These are phyloP conservation scores for Acrossocheilus fasciatus DNA, from an alignment of 2,797 vertebrate species.

Conservation along the genomic window DNA sequence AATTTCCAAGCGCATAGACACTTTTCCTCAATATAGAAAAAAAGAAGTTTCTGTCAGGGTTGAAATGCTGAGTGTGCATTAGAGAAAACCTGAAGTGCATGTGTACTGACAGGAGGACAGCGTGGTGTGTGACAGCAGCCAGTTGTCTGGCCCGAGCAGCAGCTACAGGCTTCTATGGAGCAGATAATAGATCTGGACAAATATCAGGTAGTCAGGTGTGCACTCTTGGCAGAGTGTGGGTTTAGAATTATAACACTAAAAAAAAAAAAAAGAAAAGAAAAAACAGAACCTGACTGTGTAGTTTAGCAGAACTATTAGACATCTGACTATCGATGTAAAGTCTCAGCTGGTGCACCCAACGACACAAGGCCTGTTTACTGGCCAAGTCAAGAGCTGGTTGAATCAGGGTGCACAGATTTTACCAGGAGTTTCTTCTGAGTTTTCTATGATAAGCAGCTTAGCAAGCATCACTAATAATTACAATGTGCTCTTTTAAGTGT, in stretches of 20 bases:
- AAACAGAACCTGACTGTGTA: background rate
- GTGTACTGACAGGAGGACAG: conserved; percentile 23
- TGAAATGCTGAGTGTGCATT: conserved; percentile 39
- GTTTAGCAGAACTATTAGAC: background rate
- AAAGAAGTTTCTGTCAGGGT: background rate
- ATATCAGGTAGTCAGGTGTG: conserved; percentile 53
- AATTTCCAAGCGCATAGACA: background rate
- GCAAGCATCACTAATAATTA: background rate
- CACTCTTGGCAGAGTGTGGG: conserved; percentile 36
- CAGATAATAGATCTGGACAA: conserved; percentile 66
- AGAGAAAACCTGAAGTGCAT: conserved; percentile 27
- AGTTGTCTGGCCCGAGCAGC: conserved; percentile 20
- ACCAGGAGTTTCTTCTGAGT: background rate
- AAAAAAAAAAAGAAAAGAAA: background rate
- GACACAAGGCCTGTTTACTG: background rate
- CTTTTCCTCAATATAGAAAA: background rate
- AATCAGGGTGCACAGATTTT: background rate
- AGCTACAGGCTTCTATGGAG: conserved; percentile 49
- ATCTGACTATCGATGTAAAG: background rate
- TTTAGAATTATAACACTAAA: conserved; percentile 1
- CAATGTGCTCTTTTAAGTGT: conserved; percentile 7
- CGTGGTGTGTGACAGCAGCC: conserved; percentile 22
- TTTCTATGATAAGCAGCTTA: background rate
- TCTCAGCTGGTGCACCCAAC: background rate
- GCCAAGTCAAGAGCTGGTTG: background rate